Percentiles rank a stretch among this genome's conserved stretches.
These are phyloP conservation scores for Camptogramma bilineatum DNA, from an alignment of 2,888 invertebrate species.

Conservation along the genomic window DNA sequence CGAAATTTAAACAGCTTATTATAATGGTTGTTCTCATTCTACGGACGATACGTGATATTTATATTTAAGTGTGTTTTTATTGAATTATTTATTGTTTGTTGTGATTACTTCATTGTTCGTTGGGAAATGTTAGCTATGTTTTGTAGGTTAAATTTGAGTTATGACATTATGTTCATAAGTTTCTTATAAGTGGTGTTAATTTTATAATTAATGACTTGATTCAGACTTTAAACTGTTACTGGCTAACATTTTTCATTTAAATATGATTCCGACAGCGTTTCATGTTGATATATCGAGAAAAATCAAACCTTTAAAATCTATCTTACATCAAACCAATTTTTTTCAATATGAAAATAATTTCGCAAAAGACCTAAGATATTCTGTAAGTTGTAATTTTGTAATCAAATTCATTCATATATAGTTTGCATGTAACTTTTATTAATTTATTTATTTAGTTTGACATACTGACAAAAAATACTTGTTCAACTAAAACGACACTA, in stretches of 20 bases:
- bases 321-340: too few species aligned
- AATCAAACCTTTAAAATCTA: too few species aligned
- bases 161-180: not conserved
- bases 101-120: constrained; percentile 34
- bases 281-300: too few species aligned
- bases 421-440: not conserved
- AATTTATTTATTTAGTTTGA: constrained; percentile 13
- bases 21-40: constrained; percentile 40
- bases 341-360: too few species aligned
- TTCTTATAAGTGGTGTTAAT: constrained; percentile 8
- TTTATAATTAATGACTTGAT: not conserved
- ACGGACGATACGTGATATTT: constrained; percentile 33
- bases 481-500: constrained; percentile 60
- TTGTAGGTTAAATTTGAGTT: constrained; percentile 11
- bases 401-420: not conserved
- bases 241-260: too few species aligned
- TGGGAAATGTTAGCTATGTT: constrained; percentile 9
- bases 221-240: not conserved
- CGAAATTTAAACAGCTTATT: constrained; percentile 36
- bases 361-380: too few species aligned
- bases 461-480: constrained; percentile 27
- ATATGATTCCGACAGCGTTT: too few species aligned
- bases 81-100: constrained; percentile 42
- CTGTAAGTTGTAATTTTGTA: not conserved
- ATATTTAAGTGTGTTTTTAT: constrained; percentile 36